phyloP scores from a whole-genome alignment of 2,113 vertebrate genomes.

The Mellivora capensis region DNA sequence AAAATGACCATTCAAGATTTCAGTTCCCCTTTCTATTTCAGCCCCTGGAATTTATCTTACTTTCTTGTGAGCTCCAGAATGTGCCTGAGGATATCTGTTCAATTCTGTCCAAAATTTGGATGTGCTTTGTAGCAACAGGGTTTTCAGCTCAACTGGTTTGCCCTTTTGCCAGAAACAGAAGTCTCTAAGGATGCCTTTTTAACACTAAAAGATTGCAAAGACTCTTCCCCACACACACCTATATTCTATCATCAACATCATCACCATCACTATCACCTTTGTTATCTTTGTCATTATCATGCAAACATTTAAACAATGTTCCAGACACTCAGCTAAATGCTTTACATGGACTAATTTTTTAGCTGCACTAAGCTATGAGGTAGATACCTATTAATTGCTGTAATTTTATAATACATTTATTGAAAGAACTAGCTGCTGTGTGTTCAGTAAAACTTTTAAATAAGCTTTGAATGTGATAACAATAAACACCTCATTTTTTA shows the following conservation, averaged over 20 bases:
- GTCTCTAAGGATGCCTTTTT: background rate
- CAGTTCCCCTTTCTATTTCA: background rate
- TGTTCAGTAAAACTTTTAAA: background rate
- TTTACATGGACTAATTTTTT: background rate
- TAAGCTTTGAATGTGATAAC: background rate
- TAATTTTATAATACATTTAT: background rate
- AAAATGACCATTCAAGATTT: background rate
- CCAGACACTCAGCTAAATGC: background rate
- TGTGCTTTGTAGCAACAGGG: background rate
- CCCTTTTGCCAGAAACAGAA: background rate
- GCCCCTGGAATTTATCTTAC: background rate
- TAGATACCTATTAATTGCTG: background rate
- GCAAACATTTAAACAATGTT: background rate
- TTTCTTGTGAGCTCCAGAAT: constrained; percentile 17
- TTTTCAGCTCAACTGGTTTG: background rate
- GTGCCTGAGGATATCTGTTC: background rate
- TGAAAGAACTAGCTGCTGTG: background rate
- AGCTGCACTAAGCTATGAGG: background rate
- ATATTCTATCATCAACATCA: background rate
- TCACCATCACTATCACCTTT: background rate
- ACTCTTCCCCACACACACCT: background rate
- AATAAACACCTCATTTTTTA: background rate
- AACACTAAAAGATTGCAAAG: background rate
- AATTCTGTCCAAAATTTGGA: background rate
- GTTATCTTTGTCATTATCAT: background rate